Evolutionary conservation across 2,888 invertebrate genomes (phyloP), one percentile per base, ranked within the genome.

Genomic region (Gari tellinella): DNA sequence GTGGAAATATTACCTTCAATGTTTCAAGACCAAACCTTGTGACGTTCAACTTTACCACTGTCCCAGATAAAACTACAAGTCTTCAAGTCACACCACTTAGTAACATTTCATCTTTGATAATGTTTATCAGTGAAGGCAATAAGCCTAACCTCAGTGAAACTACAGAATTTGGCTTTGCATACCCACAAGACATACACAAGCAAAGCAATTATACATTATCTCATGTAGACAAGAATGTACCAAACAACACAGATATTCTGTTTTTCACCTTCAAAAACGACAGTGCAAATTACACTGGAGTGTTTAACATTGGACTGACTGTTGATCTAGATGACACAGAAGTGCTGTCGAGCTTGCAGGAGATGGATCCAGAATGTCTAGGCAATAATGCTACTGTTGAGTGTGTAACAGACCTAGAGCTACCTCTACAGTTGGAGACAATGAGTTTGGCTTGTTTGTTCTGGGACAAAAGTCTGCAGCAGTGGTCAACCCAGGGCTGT

Each of bases 401-500:
- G 21, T 60, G 60, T 72, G 43, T n/a, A 7, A 23, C 49, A 25
- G 31, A 31, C 15, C 14, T 73, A 3, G 70, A 75, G 46, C 40
- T 75, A 14, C 53, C 45, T 15, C 23, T 81, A 40, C 25, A 51
- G 15, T 37, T 80, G 10, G 63, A 74, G 23, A 74, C 74, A 2
- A 67, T 62, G 23, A 43, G 63, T 19, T 57, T 75, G 5, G 58
- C 58, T 1, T 83, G 83, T 52, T 51, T 70, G 7, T 81, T 77
- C 64, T 83, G 83, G 83, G 56, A 78, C 57, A 62, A 62, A n/a
- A 10, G 17, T 5, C 45, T 21, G 3, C 65, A 83, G 26, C 14
- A 14, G 1, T 83, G 80, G 81, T 65, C 61, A 14, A 58, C 49
- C 40, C 10, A 64, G 14, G 83, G 83, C 3, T 83, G 81, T 72